These are phyloP conservation scores for Antheraea assamensis DNA, from an alignment of 2,888 invertebrate genomes.

Conservation along the genomic window DNA sequence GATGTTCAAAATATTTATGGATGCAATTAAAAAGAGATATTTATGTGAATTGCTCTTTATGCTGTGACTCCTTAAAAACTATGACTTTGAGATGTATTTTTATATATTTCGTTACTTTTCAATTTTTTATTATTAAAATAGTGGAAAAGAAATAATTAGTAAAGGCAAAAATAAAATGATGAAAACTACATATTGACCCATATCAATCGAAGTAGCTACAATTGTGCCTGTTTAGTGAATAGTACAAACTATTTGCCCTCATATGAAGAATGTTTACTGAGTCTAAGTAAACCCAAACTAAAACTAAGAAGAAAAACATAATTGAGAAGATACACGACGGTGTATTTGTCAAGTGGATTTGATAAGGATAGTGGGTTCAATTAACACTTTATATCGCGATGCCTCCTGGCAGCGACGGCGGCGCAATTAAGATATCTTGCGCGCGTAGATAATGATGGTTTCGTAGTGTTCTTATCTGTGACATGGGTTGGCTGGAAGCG, in stretches of 20 bases:
- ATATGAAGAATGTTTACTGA: background rate
- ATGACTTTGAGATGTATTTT: background rate
- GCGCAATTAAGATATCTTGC: conserved; percentile 64
- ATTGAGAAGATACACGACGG: conserved; percentile 25
- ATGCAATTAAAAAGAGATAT: conserved; percentile 25
- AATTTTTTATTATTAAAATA: background rate
- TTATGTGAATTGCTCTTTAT: background rate
- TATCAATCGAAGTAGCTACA: background rate
- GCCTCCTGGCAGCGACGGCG: conserved; percentile 35
- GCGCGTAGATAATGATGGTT: conserved; percentile 53
- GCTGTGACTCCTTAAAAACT: background rate
- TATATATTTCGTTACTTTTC: background rate
- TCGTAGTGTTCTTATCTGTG: conserved; percentile 52
- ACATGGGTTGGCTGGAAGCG: conserved; percentile 55
- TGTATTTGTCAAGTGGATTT: conserved; percentile 56
- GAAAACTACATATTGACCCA: background rate
- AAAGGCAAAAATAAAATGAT: too few relatives aligned
- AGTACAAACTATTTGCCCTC: background rate
- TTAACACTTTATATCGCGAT: conserved; percentile 60
- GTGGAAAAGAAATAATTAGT: too few relatives aligned
- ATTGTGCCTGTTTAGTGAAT: background rate
- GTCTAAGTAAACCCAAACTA: background rate
- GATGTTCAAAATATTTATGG: conserved; percentile 24
- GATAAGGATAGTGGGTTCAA: conserved; percentile 42
- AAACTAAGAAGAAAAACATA: conserved; percentile 14